phyloP scores from a whole-genome alignment of 2,797 vertebrate genomes.

The Momotus momota region DNA sequence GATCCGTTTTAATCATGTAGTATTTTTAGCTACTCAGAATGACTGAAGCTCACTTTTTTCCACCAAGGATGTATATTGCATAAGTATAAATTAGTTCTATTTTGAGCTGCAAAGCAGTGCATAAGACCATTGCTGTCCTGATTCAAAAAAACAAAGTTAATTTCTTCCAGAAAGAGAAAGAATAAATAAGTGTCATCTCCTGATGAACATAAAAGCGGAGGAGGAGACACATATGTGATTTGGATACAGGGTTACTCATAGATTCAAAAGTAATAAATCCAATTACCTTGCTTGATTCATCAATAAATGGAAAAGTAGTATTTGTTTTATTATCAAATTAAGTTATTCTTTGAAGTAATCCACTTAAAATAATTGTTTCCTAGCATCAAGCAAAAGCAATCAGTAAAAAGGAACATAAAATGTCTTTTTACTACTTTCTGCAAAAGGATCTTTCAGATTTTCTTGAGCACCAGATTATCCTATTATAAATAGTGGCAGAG shows the following conservation, averaged over 20 bases:
- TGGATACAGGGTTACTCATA: conserved; percentile 64
- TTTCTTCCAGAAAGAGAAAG: background rate
- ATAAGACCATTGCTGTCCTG: background rate
- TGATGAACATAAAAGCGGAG: conserved; percentile 53
- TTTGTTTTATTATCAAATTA: conserved; percentile 68
- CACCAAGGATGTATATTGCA: background rate
- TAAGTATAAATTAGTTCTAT: background rate
- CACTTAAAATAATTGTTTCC: conserved; percentile 69
- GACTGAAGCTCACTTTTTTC: background rate
- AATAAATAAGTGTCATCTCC: conserved; percentile 57
- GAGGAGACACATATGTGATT: conserved; percentile 53
- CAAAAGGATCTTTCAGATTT: conserved; percentile 21
- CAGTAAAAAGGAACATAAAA: conserved; percentile 40
- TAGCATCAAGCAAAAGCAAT: conserved; percentile 58
- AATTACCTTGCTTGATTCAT: conserved; percentile 67
- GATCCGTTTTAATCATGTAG: background rate
- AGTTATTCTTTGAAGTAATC: conserved; percentile 66
- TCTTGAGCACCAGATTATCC: conserved; percentile 11
- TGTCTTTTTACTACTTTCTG: conserved; percentile 20
- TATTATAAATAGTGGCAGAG: background rate
- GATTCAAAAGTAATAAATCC: conserved; percentile 67
- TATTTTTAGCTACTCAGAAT: background rate
- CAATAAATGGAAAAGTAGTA: conserved; percentile 58
- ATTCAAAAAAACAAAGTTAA: background rate
- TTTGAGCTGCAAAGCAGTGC: background rate